Base-by-base conservation (phyloP, 2,113 vertebrate genomes). In the Nycticebus coucang region DNA sequence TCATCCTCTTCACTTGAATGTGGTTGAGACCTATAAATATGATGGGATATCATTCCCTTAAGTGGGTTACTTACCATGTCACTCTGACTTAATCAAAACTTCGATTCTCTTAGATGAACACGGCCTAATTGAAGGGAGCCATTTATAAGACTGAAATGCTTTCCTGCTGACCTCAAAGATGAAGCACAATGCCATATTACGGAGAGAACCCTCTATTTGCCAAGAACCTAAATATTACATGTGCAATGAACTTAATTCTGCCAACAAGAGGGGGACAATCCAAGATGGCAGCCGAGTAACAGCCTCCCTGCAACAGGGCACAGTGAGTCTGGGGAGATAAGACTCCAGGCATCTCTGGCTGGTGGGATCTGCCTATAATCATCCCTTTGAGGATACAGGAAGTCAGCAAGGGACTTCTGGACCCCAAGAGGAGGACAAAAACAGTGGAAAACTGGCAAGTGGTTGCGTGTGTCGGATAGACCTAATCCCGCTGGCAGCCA, bases 41-140 rank as follows among this genome's bases (percentile, higher is more conserved):
- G 22, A 96, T 85, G 8, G 41, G 11, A 26, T 17, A 81, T 68
- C 33, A 66, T 30, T 87, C 28, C 33, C 18, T 33, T 72, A 77
- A 83, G 33, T 68, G n/a, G 24, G 28, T n/a, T 78, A 93, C 11
- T 68, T 53, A 81, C 53, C 18, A 59, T 50, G 12, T 77, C 17
- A n/a, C 37, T 69, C 41, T 77, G 68, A 62, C 53, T 85, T 37
- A 97, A 85, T 92, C 35, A 94, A 90, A 94, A 87, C 14, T 35
- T 33, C 28, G 22, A 79, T 45, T 74, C 59, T 90, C 26, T 71
- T 89, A 53, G 18, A 26, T 60, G 37, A 35, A 4, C n/a, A 9
- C 22, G 50, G 74, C 5, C 15, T 82, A 90, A 78, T 74, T 30
- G 91, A 93, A 55, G 35, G 57, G 17, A 92, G 9, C 28, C 6